These are phyloP conservation scores for Calidris pygmaea DNA, from an alignment of 2,113 vertebrate genomes.

Conservation along the genomic window DNA sequence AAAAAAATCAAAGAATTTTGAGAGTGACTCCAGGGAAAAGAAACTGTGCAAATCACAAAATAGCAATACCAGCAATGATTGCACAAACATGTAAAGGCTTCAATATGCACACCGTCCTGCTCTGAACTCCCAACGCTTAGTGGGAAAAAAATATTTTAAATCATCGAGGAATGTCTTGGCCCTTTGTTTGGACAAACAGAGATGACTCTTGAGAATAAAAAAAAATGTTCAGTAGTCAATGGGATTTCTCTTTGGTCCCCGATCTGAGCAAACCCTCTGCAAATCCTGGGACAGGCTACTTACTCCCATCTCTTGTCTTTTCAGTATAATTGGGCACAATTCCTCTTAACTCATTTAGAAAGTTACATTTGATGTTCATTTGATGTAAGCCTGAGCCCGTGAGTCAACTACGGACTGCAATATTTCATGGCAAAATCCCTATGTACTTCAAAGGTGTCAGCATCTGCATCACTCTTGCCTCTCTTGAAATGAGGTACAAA, in stretches of 20 bases:
- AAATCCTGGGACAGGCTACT: neutral
- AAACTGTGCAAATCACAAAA: neutral
- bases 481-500: neutral
- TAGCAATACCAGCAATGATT: neutral
- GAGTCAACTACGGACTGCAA: neutral
- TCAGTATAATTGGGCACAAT: neutral
- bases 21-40: neutral
- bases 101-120: neutral
- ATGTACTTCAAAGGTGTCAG: neutral
- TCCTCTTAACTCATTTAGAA: neutral
- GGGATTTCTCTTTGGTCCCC: neutral
- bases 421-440: neutral
- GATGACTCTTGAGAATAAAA: neutral
- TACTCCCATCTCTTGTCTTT: neutral
- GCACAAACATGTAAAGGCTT: neutral
- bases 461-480: neutral
- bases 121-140: neutral
- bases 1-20: neutral
- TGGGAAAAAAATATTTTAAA: neutral
- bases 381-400: neutral
- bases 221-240: neutral
- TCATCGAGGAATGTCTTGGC: neutral
- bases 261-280: neutral
- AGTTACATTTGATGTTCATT: neutral
- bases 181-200: neutral